Evolutionary conservation across 1,140 invertebrate species (phyloP).

Genomic region (Drosophila ironensis): DNA sequence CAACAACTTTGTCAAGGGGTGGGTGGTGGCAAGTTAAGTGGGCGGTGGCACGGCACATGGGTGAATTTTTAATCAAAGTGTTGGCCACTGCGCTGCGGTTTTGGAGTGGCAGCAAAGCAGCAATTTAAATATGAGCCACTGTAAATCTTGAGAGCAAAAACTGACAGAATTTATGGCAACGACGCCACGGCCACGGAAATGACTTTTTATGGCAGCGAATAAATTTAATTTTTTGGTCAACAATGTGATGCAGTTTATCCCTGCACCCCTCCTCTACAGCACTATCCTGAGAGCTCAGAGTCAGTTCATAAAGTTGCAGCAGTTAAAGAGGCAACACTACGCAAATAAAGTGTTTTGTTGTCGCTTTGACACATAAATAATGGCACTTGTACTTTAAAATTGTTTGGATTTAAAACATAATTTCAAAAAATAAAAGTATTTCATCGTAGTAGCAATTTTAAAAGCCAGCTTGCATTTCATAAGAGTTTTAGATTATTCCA

Average conservation of each 20-base stretch:
- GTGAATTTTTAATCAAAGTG: constrained; percentile 74
- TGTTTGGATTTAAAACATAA: not conserved
- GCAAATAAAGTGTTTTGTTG: not conserved
- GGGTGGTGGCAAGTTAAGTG: not conserved
- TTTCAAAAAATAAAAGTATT: not conserved
- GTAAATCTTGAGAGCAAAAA: constrained; percentile 76
- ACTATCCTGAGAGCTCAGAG: constrained; percentile 4
- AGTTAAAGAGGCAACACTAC: constrained; percentile 7
- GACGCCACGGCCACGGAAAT: constrained; percentile 62
- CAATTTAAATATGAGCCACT: constrained; percentile 75
- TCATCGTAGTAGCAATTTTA: no score
- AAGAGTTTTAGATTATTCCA: no score
- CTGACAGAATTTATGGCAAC: constrained; percentile 72
- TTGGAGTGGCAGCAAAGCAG: constrained; percentile 47
- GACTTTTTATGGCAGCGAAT: constrained; percentile 77
- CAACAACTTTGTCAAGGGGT: not conserved
- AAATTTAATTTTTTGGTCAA: constrained; percentile 81
- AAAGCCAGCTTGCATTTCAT: no score
- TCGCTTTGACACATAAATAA: not conserved
- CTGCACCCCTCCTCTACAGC: not conserved
- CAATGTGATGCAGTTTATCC: constrained; percentile 55
- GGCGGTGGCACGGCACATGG: constrained; percentile 8
- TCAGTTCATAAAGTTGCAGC: constrained; percentile 59
- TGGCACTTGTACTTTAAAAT: no score
- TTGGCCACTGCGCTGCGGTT: constrained; percentile 47